Evolutionary conservation across 2,888 invertebrate genomes (phyloP), one percentile per base, ranked within the genome.

Genomic region (Oxystoma pomonae): DNA sequence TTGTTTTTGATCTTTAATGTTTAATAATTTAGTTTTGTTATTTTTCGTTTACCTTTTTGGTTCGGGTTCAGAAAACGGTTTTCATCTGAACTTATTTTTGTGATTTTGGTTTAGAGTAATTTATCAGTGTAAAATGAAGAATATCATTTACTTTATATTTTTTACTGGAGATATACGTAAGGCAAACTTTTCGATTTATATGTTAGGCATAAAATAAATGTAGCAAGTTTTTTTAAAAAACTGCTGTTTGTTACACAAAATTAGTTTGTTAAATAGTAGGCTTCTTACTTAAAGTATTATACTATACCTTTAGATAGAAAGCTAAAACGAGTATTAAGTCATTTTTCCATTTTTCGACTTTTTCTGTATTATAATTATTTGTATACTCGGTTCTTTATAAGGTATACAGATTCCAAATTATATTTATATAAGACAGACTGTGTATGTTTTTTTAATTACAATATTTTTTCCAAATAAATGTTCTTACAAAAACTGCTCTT

Each of bases 401-500:
- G 60, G 65, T 69, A 70, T 66, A 64, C 67, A 67, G 65, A 72
- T 66, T 70, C 67, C 67, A 68, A 68, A 67, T 68, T 71, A 72
- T 69, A 70, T 68, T 71, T 72, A 67, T 72, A 72, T 70, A 71
- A 70, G 68, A 69, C 65, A 65, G 69, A 68, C 63, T 71, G 69
- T 71, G 73, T 72, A 72, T 71, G 70, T 72, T 74, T 74, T 73
- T 71, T 68, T 63, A 52, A 72, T 72, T 71, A 70, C 71, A 70
- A 66, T 71, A 73, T 70, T 73, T 72, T 73, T 73, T 72, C 69
- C 70, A 72, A 71, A 72, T 72, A 74, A 74, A 74, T 73, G 73
- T 73, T 72, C 71, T 71, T 71, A 73, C 65, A 70, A 71, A 71
- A n/a, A 70, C 60, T 22, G 55, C 35, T 59, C 57, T 62, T 65